These are phyloP conservation scores for Charanyca ferruginea DNA, from an alignment of 2,888 invertebrate genomes.

Conservation along the genomic window DNA sequence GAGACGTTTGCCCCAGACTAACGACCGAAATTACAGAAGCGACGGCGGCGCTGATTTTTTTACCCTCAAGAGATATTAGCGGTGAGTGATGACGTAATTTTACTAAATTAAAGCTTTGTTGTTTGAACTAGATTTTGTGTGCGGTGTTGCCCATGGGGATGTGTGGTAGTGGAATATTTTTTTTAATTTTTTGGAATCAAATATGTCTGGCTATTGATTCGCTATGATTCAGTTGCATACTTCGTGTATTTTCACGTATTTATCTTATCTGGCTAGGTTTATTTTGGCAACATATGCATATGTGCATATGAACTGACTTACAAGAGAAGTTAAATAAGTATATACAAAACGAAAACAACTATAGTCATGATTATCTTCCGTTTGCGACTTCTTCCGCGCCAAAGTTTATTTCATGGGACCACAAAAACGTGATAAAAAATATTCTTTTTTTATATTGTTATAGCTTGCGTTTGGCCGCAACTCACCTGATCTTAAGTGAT, in stretches of 20 bases:
- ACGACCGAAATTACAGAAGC: slow-evolving; percentile 42
- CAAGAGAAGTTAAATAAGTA: neutral
- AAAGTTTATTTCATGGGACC: too few relatives aligned
- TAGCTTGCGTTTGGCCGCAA: too few relatives aligned
- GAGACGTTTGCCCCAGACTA: slow-evolving; percentile 62
- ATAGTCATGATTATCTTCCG: too few relatives aligned
- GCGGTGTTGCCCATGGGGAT: neutral
- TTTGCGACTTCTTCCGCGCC: too few relatives aligned
- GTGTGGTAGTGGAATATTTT: neutral
- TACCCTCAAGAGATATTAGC: slow-evolving; percentile 37
- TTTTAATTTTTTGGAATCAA: neutral
- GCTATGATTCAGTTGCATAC: neutral
- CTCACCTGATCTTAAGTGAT: too few relatives aligned
- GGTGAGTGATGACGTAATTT: slow-evolving; percentile 43
- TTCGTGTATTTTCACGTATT: neutral
- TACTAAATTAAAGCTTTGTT: slow-evolving; percentile 36
- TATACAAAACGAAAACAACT: too few relatives aligned
- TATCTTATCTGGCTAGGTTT: neutral
- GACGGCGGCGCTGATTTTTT: slow-evolving; percentile 40
- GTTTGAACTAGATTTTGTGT: slow-evolving; percentile 18
- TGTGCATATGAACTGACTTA: too few relatives aligned
- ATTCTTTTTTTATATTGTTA: too few relatives aligned
- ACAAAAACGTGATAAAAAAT: too few relatives aligned
- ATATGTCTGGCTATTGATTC: neutral
- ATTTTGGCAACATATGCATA: too few relatives aligned